These are phyloP conservation scores for Sander lucioperca DNA, from an alignment of 2,113 vertebrate species.

Conservation along the genomic window DNA sequence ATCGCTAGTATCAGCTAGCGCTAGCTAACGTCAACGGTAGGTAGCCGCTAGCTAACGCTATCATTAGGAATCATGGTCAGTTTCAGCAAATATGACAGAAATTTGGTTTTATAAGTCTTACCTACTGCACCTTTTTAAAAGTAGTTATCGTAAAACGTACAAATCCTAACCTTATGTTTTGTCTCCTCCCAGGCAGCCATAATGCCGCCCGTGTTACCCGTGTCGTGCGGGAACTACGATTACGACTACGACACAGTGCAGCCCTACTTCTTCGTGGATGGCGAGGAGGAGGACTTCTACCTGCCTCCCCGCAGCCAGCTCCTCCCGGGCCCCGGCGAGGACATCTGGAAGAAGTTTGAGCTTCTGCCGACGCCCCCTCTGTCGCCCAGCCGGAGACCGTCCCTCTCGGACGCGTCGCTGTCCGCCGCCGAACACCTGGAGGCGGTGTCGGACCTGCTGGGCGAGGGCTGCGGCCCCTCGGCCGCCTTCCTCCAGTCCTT, in stretches of 20 bases:
- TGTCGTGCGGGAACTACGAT: slow-evolving; percentile 88
- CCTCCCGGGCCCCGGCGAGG: slow-evolving; percentile 90
- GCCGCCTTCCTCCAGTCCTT: slow-evolving; percentile 89
- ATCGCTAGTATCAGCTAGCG: no score
- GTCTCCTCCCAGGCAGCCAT: slow-evolving; percentile 30
- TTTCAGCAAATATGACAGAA: no score
- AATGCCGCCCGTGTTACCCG: slow-evolving; percentile 88
- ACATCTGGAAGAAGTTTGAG: slow-evolving; percentile 86
- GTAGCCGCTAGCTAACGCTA: no score
- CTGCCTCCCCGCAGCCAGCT: slow-evolving; percentile 86
- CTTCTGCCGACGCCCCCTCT: slow-evolving; percentile 91
- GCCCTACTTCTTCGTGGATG: slow-evolving; percentile 90
- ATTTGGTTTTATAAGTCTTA: no score
- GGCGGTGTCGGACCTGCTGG: slow-evolving; percentile 90
- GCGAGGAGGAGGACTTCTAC: slow-evolving; percentile 93
- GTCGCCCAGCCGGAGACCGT: slow-evolving; percentile 89
- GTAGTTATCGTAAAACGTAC: no score
- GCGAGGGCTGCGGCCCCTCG: slow-evolving; percentile 88
- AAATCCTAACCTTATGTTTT: background rate
- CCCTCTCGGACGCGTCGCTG: slow-evolving; percentile 80
- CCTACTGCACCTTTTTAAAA: no score
- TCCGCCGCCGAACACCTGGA: slow-evolving; percentile 90
- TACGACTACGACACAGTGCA: slow-evolving; percentile 92
- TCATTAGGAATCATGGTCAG: no score
- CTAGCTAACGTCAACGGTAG: no score